Percentiles rank a stretch among this genome's conserved stretches.
phyloP scores from a whole-genome alignment of 1,140 invertebrate genomes.

The Gonatopus flavifemur region DNA sequence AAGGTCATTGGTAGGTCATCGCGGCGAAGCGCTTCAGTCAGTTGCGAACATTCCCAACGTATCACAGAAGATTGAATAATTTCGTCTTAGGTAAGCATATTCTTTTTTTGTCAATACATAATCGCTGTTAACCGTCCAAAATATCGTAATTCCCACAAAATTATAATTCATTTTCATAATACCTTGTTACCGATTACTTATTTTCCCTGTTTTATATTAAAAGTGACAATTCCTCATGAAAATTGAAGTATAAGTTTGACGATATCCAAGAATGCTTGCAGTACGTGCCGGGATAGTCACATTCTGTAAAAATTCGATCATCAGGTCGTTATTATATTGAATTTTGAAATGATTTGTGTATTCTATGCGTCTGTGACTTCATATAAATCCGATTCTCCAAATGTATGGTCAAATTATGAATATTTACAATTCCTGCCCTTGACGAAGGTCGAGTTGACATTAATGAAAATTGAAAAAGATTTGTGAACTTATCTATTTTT shows the following conservation, averaged over 20 bases:
- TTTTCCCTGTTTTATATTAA: conserved; percentile 5
- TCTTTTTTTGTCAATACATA: background rate
- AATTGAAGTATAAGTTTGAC: conserved; percentile 3
- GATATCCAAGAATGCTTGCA: conserved; percentile 17
- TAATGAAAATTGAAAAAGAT: background rate
- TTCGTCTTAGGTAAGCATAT: conserved; percentile 25
- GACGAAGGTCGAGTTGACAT: conserved; percentile 25
- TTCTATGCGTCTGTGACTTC: background rate
- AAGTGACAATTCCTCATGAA: background rate
- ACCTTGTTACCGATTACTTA: background rate
- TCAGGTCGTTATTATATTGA: conserved; percentile 22
- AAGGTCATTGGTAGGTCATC: conserved; percentile 41
- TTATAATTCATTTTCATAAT: background rate
- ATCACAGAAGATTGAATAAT: conserved; percentile 15
- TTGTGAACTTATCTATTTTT: background rate
- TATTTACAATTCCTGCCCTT: conserved; percentile 16
- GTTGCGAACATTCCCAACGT: conserved; percentile 19
- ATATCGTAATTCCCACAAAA: background rate
- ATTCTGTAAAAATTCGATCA: conserved; percentile 13
- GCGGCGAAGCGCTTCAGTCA: conserved; percentile 35
- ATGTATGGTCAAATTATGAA: background rate
- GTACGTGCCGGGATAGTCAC: conserved; percentile 17
- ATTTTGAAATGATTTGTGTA: background rate
- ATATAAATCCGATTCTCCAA: background rate
- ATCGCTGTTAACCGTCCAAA: background rate